Base-by-base conservation (phyloP, 2,797 vertebrate species). In the Sebastes taczanowskii region DNA sequence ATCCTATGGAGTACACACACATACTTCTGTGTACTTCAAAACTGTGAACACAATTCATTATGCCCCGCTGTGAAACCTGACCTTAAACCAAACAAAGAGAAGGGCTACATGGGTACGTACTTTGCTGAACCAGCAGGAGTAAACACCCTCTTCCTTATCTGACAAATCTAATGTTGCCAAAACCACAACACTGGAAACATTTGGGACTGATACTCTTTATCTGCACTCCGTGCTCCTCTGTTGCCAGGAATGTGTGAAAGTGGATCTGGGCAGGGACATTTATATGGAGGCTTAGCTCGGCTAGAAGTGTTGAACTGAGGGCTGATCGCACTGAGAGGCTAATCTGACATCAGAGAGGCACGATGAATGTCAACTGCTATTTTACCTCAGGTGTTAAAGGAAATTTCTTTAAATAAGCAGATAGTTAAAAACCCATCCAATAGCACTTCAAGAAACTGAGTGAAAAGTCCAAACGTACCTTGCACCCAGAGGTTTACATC, bases 401-500 rank as follows among this genome's bases (percentile, higher is more conserved):
- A 42, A 20, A 29, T 62, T 63, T 64, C 61, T 68, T 20, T 32
- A 35, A 64, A 52, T 65, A 2, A 69, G 20, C 10, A 64, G 22
- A 65, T 18, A 27, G 38, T 49, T 49, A n/a, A 62, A 66, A 49
- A 64, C 13, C 13, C 32, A 79, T 69, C 18, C 18, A 74, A n/a
- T 34, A 23, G 53, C 46, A 63, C 34, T 63, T 74, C 5, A 75
- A 60, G 22, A 66, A 65, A 80, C 5, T 42, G 56, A 59, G 70
- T 20, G 25, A 56, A 55, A 32, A 53, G 23, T 77, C 13, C 42
- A 53, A 74, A 71, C 10, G 4, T 94, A 99, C 98, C 98, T 95
- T 96, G 91, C 85, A 99, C 97, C 92, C 96, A 96, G 92, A 99
- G 85, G 62, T 95, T 94, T 91, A 98, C 94, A 91, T 97, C 95